phyloP scores from a whole-genome alignment of 1,140 invertebrate species.

The Aphidius gifuensis region DNA sequence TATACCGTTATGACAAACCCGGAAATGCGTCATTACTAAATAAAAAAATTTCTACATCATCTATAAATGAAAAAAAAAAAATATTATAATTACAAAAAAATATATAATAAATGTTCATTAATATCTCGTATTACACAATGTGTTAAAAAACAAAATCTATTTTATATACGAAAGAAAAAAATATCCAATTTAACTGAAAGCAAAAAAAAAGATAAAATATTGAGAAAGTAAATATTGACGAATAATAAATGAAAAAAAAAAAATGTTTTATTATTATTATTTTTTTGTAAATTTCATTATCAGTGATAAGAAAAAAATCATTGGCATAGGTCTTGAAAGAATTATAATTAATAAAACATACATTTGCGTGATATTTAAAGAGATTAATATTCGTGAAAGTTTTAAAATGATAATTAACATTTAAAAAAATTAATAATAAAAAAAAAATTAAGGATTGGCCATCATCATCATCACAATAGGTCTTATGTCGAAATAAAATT shows the following conservation, averaged over 20 bases:
- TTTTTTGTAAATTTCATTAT: background rate
- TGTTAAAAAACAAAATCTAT: too few species aligned
- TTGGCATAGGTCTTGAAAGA: constrained; percentile 15
- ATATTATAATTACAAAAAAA: too few species aligned
- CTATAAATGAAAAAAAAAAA: too few species aligned
- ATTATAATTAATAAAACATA: background rate
- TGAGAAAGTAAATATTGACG: background rate
- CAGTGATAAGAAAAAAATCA: constrained; percentile 5
- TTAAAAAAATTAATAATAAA: background rate
- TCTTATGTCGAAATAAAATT: too few species aligned
- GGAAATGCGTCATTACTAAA: constrained; percentile 3
- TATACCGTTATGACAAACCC: background rate
- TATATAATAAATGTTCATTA: too few species aligned
- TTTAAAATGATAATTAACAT: background rate
- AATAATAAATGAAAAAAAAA: background rate
- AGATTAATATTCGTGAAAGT: background rate
- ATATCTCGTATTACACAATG: background rate
- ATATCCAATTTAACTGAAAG: too few species aligned
- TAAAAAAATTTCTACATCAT: constrained; percentile 1
- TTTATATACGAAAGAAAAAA: too few species aligned
- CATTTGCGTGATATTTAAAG: background rate
- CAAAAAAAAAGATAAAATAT: background rate
- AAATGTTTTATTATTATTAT: background rate
- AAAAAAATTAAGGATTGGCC: background rate
- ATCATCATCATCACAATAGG: too few species aligned